phyloP scores from a whole-genome alignment of 2,888 invertebrate species.

The Caenorhabditis macrosperma region DNA sequence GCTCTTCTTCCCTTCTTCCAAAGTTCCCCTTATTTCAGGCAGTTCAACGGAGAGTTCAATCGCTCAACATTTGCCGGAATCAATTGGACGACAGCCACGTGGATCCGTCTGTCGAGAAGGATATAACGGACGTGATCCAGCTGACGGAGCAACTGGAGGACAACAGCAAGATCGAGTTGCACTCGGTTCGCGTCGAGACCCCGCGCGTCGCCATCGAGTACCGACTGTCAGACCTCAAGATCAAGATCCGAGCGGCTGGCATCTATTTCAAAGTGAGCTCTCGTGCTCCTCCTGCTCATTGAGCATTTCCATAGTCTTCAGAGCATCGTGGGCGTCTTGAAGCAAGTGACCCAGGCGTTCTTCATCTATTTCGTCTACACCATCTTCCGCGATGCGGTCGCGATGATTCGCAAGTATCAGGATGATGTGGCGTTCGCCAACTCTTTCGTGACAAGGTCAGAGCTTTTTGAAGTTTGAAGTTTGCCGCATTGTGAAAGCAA shows the following conservation, averaged over 20 bases:
- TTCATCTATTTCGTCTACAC: constrained; percentile 74
- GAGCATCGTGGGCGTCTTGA: constrained; percentile 62
- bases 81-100: constrained; percentile 44
- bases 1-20: background rate
- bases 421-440: constrained; percentile 76
- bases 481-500: too few relatives aligned
- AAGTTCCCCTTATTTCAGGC: constrained; percentile 8
- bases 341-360: constrained; percentile 68
- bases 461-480: too few relatives aligned
- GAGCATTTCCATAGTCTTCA: constrained; percentile 15
- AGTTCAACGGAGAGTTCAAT: constrained; percentile 50
- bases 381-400: constrained; percentile 73
- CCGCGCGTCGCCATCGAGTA: constrained; percentile 71
- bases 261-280: constrained; percentile 61
- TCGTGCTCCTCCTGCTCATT: too few relatives aligned
- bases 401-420: constrained; percentile 70
- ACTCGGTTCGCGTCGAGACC: constrained; percentile 70
- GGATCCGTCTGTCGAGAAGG: constrained; percentile 56
- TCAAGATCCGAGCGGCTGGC: constrained; percentile 63
- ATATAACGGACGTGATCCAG: constrained; percentile 62
- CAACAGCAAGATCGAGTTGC: constrained; percentile 74
- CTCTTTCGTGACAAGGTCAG: constrained; percentile 67
- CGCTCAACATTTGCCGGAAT: constrained; percentile 46
- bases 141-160: constrained; percentile 68
- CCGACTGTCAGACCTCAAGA: constrained; percentile 69